Percentiles rank a stretch among this genome's conserved stretches.
Conservation (phyloP, 2,888 invertebrate species). For the Osedax frankpressi region DNA sequence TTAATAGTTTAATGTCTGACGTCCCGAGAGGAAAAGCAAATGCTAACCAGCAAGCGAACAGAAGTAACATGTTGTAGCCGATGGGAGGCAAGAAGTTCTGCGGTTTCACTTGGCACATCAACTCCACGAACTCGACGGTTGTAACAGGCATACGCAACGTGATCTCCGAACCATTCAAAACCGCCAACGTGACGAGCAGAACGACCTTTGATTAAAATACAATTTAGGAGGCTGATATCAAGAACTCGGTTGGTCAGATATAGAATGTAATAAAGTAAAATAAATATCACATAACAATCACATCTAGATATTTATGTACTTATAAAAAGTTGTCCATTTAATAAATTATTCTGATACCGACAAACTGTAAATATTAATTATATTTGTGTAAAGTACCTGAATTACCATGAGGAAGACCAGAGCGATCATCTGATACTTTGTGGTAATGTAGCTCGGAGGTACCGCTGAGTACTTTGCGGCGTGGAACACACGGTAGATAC, state of each 20-base stretch:
- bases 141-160: conserved; percentile 29
- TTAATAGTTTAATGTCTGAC: neutral
- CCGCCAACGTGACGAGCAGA: neutral
- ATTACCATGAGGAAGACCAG: neutral
- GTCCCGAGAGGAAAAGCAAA: no score
- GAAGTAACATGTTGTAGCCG: conserved; percentile 33
- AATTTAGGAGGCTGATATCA: no score
- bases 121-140: conserved; percentile 31
- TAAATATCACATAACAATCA: no score
- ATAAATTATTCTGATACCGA: no score
- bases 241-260: no score
- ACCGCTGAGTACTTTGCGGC: neutral
- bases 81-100: conserved; percentile 30
- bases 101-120: conserved; percentile 31
- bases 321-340: no score
- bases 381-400: neutral
- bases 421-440: neutral
- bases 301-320: no score
- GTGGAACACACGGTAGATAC: neutral
- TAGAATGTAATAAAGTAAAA: no score
- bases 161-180: neutral
- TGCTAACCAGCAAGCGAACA: conserved; percentile 22
- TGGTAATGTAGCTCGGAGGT: neutral
- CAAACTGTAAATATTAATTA: neutral
- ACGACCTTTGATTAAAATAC: neutral